A percentile compares a stretch with the other conserved stretches of the same genome.
Conservation (phyloP, 2,113 vertebrate genomes). For the Scomber scombrus region DNA sequence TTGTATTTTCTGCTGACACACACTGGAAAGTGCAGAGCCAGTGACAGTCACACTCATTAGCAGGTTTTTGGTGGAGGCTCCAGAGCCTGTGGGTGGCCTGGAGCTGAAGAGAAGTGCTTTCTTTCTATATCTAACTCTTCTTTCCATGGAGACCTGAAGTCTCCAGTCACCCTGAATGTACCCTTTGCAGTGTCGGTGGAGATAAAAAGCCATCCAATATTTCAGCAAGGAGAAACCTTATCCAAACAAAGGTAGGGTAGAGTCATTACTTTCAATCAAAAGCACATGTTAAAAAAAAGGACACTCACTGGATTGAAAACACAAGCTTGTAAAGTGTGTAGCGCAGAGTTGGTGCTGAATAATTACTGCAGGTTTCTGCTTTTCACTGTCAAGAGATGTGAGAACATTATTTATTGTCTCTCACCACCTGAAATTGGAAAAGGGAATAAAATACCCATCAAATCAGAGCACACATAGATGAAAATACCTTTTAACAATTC, state of each 20-base stretch:
- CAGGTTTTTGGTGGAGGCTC: constrained; percentile 67
- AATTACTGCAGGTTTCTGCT: constrained; percentile 56
- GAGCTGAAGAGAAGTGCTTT: constrained; percentile 53
- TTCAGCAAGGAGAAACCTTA: constrained; percentile 69
- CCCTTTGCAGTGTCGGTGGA: constrained; percentile 58
- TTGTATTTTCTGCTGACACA: constrained; percentile 76
- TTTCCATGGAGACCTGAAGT: constrained; percentile 71
- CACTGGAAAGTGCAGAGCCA: constrained; percentile 72
- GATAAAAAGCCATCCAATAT: constrained; percentile 68
- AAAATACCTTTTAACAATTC: constrained; percentile 15
- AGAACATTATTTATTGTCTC: constrained; percentile 74
- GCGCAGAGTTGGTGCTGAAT: constrained; percentile 52
- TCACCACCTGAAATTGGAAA: constrained; percentile 51
- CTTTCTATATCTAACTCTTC: constrained; percentile 59
- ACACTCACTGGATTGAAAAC: constrained; percentile 58
- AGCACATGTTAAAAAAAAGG: constrained; percentile 72
- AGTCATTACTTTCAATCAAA: constrained; percentile 81
- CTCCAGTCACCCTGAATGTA: constrained; percentile 50
- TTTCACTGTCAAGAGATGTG: constrained; percentile 69
- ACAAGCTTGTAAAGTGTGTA: constrained; percentile 64
- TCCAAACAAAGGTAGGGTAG: constrained; percentile 76
- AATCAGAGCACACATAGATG: constrained; percentile 30
- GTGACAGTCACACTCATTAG: constrained; percentile 80
- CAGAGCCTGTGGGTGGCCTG: constrained; percentile 77
- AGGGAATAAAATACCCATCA: constrained; percentile 56